Conservation (phyloP, 2,113 vertebrate genomes). For the Penelope pileata region DNA sequence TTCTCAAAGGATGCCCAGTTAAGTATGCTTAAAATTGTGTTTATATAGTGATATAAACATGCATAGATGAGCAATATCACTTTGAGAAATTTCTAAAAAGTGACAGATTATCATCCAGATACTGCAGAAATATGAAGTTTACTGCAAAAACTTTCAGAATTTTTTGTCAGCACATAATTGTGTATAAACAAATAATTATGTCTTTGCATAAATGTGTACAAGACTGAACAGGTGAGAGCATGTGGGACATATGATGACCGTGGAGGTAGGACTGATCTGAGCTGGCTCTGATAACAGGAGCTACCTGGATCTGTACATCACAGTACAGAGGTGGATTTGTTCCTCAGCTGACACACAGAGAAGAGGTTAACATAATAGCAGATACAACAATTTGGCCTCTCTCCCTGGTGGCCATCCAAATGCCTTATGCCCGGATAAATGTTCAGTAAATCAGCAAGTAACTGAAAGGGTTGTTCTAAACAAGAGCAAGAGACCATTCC, state of each 20-base stretch:
- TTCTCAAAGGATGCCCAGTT: background rate
- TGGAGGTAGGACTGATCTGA: background rate
- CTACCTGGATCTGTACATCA: background rate
- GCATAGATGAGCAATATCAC: background rate
- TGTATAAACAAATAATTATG: background rate
- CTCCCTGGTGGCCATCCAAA: background rate
- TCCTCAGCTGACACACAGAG: background rate
- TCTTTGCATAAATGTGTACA: background rate
- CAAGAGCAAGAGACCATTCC: rapidly evolving
- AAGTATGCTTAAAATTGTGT: background rate
- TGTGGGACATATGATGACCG: background rate
- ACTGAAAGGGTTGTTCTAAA: background rate
- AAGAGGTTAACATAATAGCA: background rate
- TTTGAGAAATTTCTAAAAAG: background rate
- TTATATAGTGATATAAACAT: background rate
- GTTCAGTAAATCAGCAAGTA: background rate
- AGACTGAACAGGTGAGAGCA: background rate
- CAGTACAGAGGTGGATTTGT: background rate
- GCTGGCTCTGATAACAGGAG: background rate
- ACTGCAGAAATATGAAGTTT: background rate
- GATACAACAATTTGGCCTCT: background rate
- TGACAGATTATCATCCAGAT: background rate
- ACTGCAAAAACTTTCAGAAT: background rate
- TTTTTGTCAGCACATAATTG: background rate
- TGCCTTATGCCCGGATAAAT: background rate